phyloP scores from a whole-genome alignment of 2,888 invertebrate species.

The Tetragonisca angustula region DNA sequence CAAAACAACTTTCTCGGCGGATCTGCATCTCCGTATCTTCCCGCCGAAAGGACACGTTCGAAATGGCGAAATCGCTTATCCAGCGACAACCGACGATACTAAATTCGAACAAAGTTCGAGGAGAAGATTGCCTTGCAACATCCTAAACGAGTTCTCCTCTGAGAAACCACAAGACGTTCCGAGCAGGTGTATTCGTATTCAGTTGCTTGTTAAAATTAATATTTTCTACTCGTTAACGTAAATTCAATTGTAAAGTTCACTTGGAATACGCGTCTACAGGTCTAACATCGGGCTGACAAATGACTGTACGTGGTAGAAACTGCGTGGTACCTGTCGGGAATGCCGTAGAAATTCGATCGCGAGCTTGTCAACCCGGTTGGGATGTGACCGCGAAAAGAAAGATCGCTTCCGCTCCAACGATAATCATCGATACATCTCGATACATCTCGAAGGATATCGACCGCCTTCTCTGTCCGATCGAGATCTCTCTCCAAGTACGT shows the following conservation, averaged over 20 bases:
- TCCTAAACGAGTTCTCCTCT: no score
- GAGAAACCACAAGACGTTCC: no score
- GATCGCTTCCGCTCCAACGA: slow-evolving; percentile 74
- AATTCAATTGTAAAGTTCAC: not conserved
- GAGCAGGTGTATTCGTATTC: no score
- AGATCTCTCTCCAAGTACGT: slow-evolving; percentile 14
- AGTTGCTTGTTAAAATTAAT: not conserved
- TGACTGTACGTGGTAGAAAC: slow-evolving; percentile 48
- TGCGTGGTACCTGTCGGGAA: slow-evolving; percentile 69
- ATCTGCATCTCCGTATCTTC: slow-evolving; percentile 25
- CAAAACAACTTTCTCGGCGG: slow-evolving; percentile 63
- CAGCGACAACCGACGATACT: not conserved
- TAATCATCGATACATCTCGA: slow-evolving; percentile 75
- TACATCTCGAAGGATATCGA: slow-evolving; percentile 54
- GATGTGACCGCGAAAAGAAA: slow-evolving; percentile 67
- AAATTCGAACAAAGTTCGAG: no score
- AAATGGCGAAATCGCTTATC: slow-evolving; percentile 31
- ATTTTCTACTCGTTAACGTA: not conserved
- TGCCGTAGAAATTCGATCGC: slow-evolving; percentile 77
- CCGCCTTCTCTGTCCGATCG: slow-evolving; percentile 34
- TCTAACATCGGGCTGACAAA: slow-evolving; percentile 36
- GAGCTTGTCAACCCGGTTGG: slow-evolving; percentile 70
- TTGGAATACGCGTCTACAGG: not conserved
- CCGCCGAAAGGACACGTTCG: slow-evolving; percentile 47
- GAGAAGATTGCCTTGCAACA: no score